Evolutionary conservation across 2,113 vertebrate genomes (phyloP).

Genomic region (Lanius ludovicianus): DNA sequence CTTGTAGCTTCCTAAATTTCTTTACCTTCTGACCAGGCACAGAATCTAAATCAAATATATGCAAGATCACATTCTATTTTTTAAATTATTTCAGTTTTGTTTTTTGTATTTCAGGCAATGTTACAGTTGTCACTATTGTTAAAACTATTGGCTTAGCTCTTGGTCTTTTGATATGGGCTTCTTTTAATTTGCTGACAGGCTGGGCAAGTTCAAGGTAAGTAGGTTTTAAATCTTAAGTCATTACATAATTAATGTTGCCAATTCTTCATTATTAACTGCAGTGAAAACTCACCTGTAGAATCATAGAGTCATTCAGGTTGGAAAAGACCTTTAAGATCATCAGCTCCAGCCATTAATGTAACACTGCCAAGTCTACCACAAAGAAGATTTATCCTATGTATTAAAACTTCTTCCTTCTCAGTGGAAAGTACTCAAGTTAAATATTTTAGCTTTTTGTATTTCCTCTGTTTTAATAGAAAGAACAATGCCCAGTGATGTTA

Average conservation of each 20-base stretch:
- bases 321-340: background rate
- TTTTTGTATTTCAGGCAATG: conserved; percentile 77
- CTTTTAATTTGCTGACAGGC: conserved; percentile 85
- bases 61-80: background rate
- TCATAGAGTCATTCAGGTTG: background rate
- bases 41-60: background rate
- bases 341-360: background rate
- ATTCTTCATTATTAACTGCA: background rate
- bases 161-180: conserved; percentile 88
- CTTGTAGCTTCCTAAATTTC: background rate
- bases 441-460: background rate
- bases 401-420: background rate
- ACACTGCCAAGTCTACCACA: background rate
- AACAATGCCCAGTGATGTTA: background rate
- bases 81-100: background rate
- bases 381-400: background rate
- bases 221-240: background rate
- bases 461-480: background rate
- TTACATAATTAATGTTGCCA: background rate
- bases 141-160: conserved; percentile 90
- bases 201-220: conserved; percentile 91
- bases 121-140: conserved; percentile 84
- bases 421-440: background rate
- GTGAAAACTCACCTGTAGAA: background rate
- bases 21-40: background rate